phyloP scores from a whole-genome alignment of 1,140 invertebrate species.

The Heliothis virescens region DNA sequence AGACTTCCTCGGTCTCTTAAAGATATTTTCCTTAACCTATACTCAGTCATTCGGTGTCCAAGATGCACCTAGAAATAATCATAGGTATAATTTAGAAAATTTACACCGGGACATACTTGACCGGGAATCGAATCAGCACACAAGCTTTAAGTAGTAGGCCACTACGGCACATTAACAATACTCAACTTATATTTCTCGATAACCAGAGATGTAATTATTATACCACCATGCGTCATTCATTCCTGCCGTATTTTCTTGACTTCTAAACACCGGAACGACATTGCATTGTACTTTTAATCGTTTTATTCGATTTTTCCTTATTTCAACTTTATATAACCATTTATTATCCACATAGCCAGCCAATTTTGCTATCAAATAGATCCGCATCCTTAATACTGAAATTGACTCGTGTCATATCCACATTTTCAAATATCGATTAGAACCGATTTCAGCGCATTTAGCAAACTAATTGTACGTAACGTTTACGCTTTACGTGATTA shows the following conservation, averaged over 20 bases:
- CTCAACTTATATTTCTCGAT: too few relatives aligned
- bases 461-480: constrained; percentile 26
- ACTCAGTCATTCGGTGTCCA: too few relatives aligned
- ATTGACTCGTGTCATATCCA: constrained; percentile 32
- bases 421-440: constrained; percentile 23
- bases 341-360: not conserved
- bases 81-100: too few relatives aligned
- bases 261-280: constrained; percentile 4
- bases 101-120: too few relatives aligned
- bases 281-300: constrained; percentile 25
- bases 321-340: not conserved
- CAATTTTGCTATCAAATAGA: not conserved
- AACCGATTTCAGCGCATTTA: constrained; percentile 14
- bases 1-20: too few relatives aligned
- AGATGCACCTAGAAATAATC: too few relatives aligned
- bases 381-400: constrained; percentile 27
- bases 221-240: not conserved
- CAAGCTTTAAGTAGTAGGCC: too few relatives aligned
- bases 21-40: too few relatives aligned
- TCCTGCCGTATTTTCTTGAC: constrained; percentile 2
- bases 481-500: constrained; percentile 25
- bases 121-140: too few relatives aligned
- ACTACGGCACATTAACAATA: too few relatives aligned
- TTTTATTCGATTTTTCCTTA: constrained; percentile 19
- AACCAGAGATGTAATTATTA: too few relatives aligned